A percentile compares a stretch with the other conserved stretches of the same genome.
These are phyloP conservation scores for Muscicapa adusta DNA, from an alignment of 2,113 vertebrate genomes.

Conservation along the genomic window DNA sequence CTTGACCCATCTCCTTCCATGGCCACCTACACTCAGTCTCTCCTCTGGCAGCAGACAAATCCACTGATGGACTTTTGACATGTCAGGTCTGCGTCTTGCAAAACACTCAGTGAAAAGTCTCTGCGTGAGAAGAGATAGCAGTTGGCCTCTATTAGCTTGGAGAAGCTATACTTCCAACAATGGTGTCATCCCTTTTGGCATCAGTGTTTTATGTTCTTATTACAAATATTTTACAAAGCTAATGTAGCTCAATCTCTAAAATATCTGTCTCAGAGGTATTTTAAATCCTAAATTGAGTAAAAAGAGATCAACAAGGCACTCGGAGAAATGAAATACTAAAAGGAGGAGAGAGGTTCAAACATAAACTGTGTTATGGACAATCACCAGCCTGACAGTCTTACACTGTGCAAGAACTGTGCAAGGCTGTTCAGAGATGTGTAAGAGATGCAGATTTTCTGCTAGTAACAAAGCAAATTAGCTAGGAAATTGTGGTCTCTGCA, in stretches of 20 bases:
- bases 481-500: not conserved
- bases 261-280: not conserved
- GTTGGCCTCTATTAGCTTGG: not conserved
- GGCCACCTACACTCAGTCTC: not conserved
- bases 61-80: not conserved
- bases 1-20: accelerated
- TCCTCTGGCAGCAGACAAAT: accelerated
- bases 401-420: not conserved
- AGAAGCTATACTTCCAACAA: not conserved
- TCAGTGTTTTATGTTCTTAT: not conserved
- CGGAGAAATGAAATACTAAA: not conserved
- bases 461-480: not conserved
- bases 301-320: not conserved
- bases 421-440: not conserved
- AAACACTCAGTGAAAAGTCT: not conserved
- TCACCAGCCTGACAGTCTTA: not conserved
- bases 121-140: not conserved
- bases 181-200: not conserved
- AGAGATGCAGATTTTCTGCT: not conserved
- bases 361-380: not conserved
- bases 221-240: not conserved
- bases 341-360: not conserved
- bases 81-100: accelerated
- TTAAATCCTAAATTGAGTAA: not conserved
- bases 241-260: not conserved